Evolutionary conservation across 2,113 vertebrate genomes (phyloP).

Genomic region (Podarcis cretensis): DNA sequence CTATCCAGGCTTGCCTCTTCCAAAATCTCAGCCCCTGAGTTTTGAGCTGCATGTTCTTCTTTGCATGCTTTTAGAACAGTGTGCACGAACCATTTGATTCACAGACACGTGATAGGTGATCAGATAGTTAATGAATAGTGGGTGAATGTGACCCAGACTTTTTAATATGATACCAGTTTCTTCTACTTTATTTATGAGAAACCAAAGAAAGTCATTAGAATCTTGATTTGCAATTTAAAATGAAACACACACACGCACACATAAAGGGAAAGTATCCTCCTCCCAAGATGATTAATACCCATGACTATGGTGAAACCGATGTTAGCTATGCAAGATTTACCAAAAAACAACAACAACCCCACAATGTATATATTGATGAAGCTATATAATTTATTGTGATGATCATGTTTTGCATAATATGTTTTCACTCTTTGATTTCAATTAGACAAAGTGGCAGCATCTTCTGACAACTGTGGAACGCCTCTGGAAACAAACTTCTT

Average conservation of each 20-base stretch:
- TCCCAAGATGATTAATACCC: neutral
- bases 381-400: neutral
- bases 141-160: neutral
- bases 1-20: no score
- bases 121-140: no score
- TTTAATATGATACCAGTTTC: neutral
- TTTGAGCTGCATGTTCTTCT: no score
- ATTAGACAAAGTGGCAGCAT: neutral
- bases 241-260: neutral
- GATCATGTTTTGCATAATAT: neutral
- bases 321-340: no score
- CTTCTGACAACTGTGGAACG: neutral
- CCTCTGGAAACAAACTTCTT: neutral
- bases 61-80: no score
- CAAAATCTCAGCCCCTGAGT: no score
- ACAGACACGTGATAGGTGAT: neutral
- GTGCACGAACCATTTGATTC: neutral
- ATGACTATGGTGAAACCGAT: neutral
- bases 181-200: conserved; percentile 36
- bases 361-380: neutral
- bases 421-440: neutral
- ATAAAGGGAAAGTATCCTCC: neutral
- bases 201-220: conserved; percentile 43
- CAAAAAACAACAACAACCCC: neutral
- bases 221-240: conserved; percentile 46